phyloP scores from a whole-genome alignment of 2,113 vertebrate species.

The Xiphophorus maculatus region DNA sequence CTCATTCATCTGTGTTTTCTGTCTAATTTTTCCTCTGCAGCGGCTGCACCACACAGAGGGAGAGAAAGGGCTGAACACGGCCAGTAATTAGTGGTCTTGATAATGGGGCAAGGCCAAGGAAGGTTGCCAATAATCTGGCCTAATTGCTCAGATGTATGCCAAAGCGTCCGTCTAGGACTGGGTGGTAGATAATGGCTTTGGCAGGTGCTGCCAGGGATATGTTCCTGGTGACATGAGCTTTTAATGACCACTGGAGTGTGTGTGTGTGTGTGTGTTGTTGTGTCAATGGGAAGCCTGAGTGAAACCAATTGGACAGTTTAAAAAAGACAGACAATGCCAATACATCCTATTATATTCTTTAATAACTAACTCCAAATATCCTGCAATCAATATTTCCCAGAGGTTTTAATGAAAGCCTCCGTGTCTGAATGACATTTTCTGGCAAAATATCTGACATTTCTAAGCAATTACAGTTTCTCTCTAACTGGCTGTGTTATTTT shows the following conservation, averaged over 20 bases:
- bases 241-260: conserved; percentile 63
- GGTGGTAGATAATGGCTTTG: conserved; percentile 74
- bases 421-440: conserved; percentile 18
- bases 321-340: conserved; percentile 21
- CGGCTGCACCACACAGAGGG: conserved; percentile 19
- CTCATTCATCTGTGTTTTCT: conserved; percentile 55
- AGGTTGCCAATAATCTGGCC: conserved; percentile 80
- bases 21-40: conserved; percentile 13
- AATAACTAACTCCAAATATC: conserved; percentile 33
- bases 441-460: conserved; percentile 23
- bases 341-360: conserved; percentile 36
- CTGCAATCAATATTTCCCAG: conserved; percentile 31
- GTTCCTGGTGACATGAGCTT: conserved; percentile 58
- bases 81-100: conserved; percentile 85
- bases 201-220: conserved; percentile 65
- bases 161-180: conserved; percentile 68
- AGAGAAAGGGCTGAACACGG: conserved; percentile 56
- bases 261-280: conserved; percentile 18
- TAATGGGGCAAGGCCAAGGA: conserved; percentile 78
- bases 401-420: conserved; percentile 18
- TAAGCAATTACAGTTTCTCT: conserved; percentile 31
- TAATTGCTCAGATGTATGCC: conserved; percentile 81
- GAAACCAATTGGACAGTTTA: conserved; percentile 20
- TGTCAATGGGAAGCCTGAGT: conserved; percentile 7
- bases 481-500: conserved; percentile 3